phyloP scores from a whole-genome alignment of 1,140 invertebrate genomes.

The Lerema accius region DNA sequence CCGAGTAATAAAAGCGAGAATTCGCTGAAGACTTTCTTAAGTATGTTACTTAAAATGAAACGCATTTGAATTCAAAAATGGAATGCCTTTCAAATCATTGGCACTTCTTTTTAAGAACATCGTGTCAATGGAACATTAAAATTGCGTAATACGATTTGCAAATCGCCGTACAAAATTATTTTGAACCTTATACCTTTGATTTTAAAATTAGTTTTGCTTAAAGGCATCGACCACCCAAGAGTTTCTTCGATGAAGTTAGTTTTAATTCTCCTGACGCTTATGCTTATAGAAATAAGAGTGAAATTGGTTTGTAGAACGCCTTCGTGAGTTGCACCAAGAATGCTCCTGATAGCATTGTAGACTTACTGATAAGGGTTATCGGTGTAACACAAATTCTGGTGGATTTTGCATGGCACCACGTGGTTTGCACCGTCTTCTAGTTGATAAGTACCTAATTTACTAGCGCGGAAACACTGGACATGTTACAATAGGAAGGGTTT shows the following conservation, averaged over 20 bases:
- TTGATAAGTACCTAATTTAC: constrained; percentile 27
- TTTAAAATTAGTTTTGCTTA: neutral
- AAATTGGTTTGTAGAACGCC: neutral
- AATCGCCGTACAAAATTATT: neutral
- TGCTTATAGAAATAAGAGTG: neutral
- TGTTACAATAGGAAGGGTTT: constrained; percentile 2
- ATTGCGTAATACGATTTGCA: constrained; percentile 1
- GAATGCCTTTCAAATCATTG: constrained; percentile 27
- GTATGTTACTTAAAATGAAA: constrained; percentile 5
- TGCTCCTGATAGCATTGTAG: constrained; percentile 45
- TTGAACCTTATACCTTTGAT: neutral
- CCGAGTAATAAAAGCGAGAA: neutral
- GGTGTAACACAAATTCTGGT: constrained; percentile 44
- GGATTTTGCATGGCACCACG: constrained; percentile 47
- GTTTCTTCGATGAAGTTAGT: constrained; percentile 7
- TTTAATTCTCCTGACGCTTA: constrained; percentile 7
- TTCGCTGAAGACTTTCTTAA: neutral
- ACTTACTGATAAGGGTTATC: constrained; percentile 47
- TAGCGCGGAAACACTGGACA: constrained; percentile 14
- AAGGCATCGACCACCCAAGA: constrained; percentile 19
- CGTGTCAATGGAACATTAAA: constrained; percentile 12
- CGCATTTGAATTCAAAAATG: constrained; percentile 12
- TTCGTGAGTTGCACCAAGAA: constrained; percentile 19
- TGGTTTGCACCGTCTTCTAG: constrained; percentile 32
- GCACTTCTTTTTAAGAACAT: constrained; percentile 15